A percentile compares a stretch with the other conserved stretches of the same genome.
These are phyloP conservation scores for Temnothorax longispinosus DNA, from an alignment of 1,140 invertebrate species.

Conservation along the genomic window DNA sequence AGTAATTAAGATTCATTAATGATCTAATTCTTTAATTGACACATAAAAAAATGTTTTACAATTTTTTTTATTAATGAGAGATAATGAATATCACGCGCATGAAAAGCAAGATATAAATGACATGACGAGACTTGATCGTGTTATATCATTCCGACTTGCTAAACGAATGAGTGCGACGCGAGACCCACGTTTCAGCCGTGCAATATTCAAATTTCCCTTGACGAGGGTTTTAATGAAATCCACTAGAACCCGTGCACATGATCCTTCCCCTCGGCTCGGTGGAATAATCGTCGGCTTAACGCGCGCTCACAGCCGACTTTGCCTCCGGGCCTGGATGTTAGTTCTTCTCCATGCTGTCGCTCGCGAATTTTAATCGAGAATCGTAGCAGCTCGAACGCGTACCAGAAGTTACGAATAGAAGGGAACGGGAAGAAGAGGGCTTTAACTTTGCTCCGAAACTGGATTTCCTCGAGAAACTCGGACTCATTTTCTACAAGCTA, in stretches of 20 bases:
- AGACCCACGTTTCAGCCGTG: background rate
- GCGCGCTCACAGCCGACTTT: slow-evolving; percentile 47
- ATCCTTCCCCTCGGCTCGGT: slow-evolving; percentile 24
- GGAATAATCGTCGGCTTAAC: slow-evolving; percentile 70
- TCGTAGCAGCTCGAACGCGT: slow-evolving; percentile 30
- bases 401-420: slow-evolving; percentile 40
- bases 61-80: background rate
- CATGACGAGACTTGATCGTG: background rate
- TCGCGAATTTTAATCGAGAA: slow-evolving; percentile 72
- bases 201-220: slow-evolving; percentile 68
- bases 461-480: slow-evolving; percentile 35
- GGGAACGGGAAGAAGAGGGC: background rate
- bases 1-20: background rate
- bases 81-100: background rate
- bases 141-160: slow-evolving; percentile 1
- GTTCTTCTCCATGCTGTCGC: slow-evolving; percentile 15
- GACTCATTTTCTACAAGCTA: slow-evolving; percentile 55
- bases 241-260: background rate
- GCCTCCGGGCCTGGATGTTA: slow-evolving; percentile 16
- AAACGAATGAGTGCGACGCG: background rate
- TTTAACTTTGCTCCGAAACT: slow-evolving; percentile 37
- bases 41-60: background rate
- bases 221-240: slow-evolving; percentile 64
- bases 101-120: background rate
- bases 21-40: background rate